Percentiles rank a stretch among this genome's conserved stretches.
Evolutionary conservation across 1,140 invertebrate genomes (phyloP).

Genomic region (Lepidotrigona ventralis): DNA sequence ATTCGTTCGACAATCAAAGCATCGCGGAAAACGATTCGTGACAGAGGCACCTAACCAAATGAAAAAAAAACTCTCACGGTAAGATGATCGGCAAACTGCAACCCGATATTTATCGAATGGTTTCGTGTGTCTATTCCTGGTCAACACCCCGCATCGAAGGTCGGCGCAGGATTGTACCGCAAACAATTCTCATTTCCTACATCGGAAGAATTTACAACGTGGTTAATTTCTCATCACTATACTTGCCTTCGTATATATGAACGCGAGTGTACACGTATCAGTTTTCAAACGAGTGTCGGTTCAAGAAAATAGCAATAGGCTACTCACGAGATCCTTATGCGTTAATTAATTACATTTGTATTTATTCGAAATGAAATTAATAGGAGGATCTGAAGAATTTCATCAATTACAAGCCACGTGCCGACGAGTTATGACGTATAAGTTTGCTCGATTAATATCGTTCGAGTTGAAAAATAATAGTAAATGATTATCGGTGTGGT

Average conservation of each 20-base stretch:
- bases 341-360: slow-evolving; percentile 10
- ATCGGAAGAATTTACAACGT: slow-evolving; percentile 7
- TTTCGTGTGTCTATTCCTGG: slow-evolving; percentile 54
- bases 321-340: neutral
- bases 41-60: neutral
- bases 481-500: slow-evolving; percentile 1
- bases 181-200: slow-evolving; percentile 17
- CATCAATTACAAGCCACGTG: neutral
- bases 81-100: slow-evolving; percentile 48
- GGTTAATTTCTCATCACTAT: neutral
- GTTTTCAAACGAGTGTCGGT: neutral
- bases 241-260: neutral
- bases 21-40: neutral
- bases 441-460: neutral
- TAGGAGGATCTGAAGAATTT: neutral
- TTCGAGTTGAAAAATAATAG: neutral
- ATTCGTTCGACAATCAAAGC: neutral
- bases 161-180: slow-evolving; percentile 20
- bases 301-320: too few species aligned
- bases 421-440: neutral
- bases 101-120: slow-evolving; percentile 57
- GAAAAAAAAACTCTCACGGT: slow-evolving; percentile 56
- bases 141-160: slow-evolving; percentile 52
- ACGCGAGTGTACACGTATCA: neutral
- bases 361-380: neutral